phyloP scores from a whole-genome alignment of 2,113 vertebrate genomes.

The Chionomys nivalis region DNA sequence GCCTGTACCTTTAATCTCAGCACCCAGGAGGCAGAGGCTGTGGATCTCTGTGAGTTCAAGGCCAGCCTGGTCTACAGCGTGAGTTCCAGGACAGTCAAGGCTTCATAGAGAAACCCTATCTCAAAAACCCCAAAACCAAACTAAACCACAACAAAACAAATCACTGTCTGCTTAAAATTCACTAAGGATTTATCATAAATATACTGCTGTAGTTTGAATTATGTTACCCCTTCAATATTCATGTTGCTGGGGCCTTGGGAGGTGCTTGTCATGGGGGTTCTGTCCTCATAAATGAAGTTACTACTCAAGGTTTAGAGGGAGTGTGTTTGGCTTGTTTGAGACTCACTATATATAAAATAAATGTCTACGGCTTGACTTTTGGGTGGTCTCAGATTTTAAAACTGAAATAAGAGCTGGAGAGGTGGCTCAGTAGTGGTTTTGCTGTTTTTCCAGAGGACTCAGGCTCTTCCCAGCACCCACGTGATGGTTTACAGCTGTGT shows the following conservation, averaged over 20 bases:
- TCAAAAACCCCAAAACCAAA: not conserved
- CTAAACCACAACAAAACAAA: not conserved
- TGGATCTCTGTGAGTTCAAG: not conserved
- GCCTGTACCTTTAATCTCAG: not conserved
- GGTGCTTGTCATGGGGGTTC: not conserved
- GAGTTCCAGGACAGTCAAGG: not conserved
- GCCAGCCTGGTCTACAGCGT: not conserved
- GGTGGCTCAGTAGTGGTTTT: not conserved
- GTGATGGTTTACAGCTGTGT: not conserved
- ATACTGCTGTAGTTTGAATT: not conserved
- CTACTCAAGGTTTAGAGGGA: not conserved
- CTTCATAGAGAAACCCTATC: not conserved
- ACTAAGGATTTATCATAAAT: slow-evolving; percentile 14
- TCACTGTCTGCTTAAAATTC: not conserved
- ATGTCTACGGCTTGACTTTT: not conserved
- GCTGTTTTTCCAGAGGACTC: not conserved
- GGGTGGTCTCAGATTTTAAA: not conserved
- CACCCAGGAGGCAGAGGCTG: not conserved
- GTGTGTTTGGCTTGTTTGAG: not conserved
- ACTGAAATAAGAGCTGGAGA: not conserved
- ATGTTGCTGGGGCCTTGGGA: not conserved
- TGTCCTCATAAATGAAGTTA: not conserved
- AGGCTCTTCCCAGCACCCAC: not conserved
- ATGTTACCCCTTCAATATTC: not conserved
- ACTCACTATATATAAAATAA: not conserved